A percentile compares a stretch with the other conserved stretches of the same genome.
These are phyloP conservation scores for Yoshiicerus persimilis DNA, from an alignment of 1,140 invertebrate species.

Conservation along the genomic window DNA sequence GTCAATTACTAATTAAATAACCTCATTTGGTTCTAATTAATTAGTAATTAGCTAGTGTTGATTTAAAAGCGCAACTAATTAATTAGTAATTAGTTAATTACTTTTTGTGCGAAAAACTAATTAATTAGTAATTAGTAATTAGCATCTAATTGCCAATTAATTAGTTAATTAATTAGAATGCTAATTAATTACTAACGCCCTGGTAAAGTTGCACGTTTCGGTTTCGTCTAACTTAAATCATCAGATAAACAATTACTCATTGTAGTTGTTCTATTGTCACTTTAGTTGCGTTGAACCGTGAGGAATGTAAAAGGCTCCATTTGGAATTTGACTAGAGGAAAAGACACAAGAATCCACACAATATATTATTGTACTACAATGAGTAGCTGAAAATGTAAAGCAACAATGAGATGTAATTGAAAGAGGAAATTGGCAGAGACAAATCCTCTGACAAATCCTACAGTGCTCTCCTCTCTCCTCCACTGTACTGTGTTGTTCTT, in stretches of 20 bases:
- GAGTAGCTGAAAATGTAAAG: background rate
- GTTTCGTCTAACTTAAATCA: background rate
- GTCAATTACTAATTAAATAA: too few relatives aligned
- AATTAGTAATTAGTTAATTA: too few relatives aligned
- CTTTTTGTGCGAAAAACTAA: too few relatives aligned
- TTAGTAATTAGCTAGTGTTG: too few relatives aligned
- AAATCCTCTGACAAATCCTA: background rate
- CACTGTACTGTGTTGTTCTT: background rate
- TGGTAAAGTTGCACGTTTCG: background rate
- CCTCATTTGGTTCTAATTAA: too few relatives aligned
- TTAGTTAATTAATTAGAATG: too few relatives aligned
- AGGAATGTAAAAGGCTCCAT: background rate
- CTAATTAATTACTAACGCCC: too few relatives aligned
- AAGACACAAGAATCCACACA: background rate
- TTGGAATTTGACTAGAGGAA: background rate
- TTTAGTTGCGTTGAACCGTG: background rate
- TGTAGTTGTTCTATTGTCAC: background rate
- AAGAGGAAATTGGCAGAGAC: background rate
- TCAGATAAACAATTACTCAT: too few relatives aligned
- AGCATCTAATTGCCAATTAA: too few relatives aligned
- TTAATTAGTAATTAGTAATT: too few relatives aligned
- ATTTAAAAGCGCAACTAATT: too few relatives aligned
- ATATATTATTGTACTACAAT: background rate
- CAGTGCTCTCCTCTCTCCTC: background rate
- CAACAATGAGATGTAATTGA: background rate